Evolutionary conservation across 2,888 invertebrate genomes (phyloP), one percentile per base, ranked within the genome.

Genomic region (Pachliopta kotzebuea): DNA sequence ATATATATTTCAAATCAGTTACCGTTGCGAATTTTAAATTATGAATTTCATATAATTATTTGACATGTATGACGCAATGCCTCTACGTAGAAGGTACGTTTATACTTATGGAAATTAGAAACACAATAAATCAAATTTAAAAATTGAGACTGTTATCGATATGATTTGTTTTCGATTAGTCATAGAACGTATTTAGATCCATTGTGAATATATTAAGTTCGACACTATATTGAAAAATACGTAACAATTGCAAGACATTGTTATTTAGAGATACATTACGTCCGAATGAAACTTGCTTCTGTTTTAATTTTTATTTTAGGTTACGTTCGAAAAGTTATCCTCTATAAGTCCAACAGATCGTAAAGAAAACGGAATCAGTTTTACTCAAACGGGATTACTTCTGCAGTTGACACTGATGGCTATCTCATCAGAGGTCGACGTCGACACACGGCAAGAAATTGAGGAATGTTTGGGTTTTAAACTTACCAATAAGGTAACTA

Each of bases 321-420:
- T 73, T 42, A 83, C 84, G 4, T 87, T 84, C 66, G 74, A 71
- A 17, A 85, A 83, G 68, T 73, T 90, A 42, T 67, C 71, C 31
- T 70, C 76, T 7, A 77, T 81, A 67, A 80, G 83, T 67, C 79
- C 84, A 9, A 56, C 55, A n/a, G 75, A 79, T 4, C 76, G 84
- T 0, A 74, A 74, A 53, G 84, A 83, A 66, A 91, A 87, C 67
- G 88, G 87, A 18, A 88, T 91, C 62, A 91, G 88, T 71, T 92
- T 90, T 70, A 83, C 85, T 0, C 84, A 88, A 63, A 89, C 91
- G 1, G 85, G 85, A 1, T 71, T 91, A 42, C 86, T 88, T 68
- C 73, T 92, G 50, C 78, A 84, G 50, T 69, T 91, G 65, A 70
- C 81, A 2, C 74, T 92, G 6, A 72, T 85, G 69, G 78, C 83